phyloP scores from a whole-genome alignment of 1,140 invertebrate species.

The Trichoplusia ni region DNA sequence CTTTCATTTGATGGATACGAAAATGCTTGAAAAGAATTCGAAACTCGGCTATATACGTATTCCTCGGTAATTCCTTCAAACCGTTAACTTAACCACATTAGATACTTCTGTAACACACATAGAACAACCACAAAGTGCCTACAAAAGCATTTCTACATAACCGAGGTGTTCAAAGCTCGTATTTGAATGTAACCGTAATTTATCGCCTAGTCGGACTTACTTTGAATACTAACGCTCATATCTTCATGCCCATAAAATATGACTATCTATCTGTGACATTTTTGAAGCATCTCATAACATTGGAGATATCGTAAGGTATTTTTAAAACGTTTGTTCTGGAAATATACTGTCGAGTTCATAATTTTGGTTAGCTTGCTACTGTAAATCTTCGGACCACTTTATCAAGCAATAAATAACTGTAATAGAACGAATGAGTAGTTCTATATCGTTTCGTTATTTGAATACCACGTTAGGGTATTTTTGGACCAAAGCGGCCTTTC shows the following conservation, averaged over 20 bases:
- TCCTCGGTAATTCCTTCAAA: too few relatives aligned
- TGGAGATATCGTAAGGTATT: background rate
- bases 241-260: constrained; percentile 1
- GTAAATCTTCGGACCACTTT: background rate
- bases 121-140: too few relatives aligned
- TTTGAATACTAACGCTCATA: background rate
- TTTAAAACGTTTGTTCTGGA: background rate
- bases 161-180: background rate
- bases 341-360: background rate
- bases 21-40: too few relatives aligned
- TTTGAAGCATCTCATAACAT: background rate
- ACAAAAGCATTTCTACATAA: too few relatives aligned
- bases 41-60: too few relatives aligned
- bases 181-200: constrained; percentile 6
- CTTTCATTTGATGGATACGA: too few relatives aligned
- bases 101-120: too few relatives aligned
- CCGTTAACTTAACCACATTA: too few relatives aligned
- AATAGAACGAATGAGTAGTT: background rate
- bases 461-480: background rate
- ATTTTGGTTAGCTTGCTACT: too few relatives aligned
- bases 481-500: background rate
- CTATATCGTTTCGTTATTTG: background rate
- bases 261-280: background rate
- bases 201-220: background rate
- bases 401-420: background rate